Base-by-base conservation (phyloP, 2,888 invertebrate species). In the Trissolcus brochymenae region DNA sequence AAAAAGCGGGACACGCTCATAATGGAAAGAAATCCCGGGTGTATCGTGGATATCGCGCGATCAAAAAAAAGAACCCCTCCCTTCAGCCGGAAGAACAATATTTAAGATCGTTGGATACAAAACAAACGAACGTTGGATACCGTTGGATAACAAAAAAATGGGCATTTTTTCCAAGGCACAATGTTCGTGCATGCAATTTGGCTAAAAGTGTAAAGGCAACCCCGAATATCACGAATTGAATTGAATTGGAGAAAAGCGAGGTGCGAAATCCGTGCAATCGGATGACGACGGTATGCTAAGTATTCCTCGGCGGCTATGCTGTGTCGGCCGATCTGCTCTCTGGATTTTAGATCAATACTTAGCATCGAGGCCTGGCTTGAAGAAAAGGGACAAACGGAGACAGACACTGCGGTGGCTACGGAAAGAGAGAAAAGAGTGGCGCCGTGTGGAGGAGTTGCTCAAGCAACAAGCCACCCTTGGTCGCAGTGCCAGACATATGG, bases 261-360 rank as follows among this genome's bases (percentile, higher is more conserved):
- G 57, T 55, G 66, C 74, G 70, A 56, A 72, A 25, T 76, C 66
- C 76, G 78, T 78, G 79, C 74, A 81, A 80, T 80, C 78, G 79
- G 77, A 77, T 75, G 75, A 80, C 70, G 75, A 80, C 70, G 75
- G 79, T 81, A 81, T 65, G 76, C 66, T 78, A 72, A 76, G 70
- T 83, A 83, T 84, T 80, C 82, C 79, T 82, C 84, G 83, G 82
- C 84, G 83, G 82, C 81, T 84, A 85, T 84, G 83, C 84, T 87
- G 87, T 87, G 86, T 84, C 84, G 83, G 84, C 82, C 85, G 87
- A 87, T 87, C 86, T 87, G 84, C 83, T 85, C 83, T 84, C 82
- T 83, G 83, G 85, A 86, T 86, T 73, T 87, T 84, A 85, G 87
- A 87, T 87, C 87, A 87, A 87, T 87, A 87, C 86, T 83, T 84